Conservation (phyloP, 2,797 vertebrate species). For the Gallirallus australis region DNA sequence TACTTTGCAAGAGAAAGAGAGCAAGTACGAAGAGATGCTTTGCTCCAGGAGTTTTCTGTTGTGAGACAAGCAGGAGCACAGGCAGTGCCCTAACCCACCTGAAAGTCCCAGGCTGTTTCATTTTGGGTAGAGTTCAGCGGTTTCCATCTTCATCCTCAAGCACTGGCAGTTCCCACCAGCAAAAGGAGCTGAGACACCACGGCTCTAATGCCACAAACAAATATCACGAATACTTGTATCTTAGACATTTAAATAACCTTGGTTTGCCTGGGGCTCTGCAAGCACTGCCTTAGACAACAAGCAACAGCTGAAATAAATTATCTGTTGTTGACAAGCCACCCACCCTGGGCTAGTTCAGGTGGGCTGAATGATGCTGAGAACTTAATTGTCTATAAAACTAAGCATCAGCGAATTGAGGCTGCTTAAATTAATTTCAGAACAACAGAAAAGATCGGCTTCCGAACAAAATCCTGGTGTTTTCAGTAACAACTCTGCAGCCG, state of each 20-base stretch:
- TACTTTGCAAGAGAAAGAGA: background rate
- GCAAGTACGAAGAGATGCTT: background rate
- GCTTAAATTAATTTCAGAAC: conserved; percentile 20
- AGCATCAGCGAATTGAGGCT: background rate
- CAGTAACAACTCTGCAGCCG: background rate
- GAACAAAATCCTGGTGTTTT: background rate
- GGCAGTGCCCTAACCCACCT: background rate
- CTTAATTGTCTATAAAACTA: background rate
- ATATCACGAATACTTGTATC: background rate
- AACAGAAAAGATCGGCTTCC: background rate
- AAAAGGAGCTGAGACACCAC: background rate
- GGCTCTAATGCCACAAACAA: background rate
- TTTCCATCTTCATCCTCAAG: background rate
- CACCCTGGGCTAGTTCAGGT: conserved; percentile 43
- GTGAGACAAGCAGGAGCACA: background rate
- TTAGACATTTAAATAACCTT: conserved; percentile 47
- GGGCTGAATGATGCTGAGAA: conserved; percentile 10
- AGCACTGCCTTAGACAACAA: background rate
- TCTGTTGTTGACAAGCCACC: conserved; percentile 58
- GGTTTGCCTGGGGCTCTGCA: conserved; percentile 8
- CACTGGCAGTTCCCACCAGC: background rate
- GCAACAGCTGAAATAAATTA: conserved; percentile 37
- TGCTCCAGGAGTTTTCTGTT: background rate
- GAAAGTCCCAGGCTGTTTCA: background rate
- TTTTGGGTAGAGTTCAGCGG: background rate